Conservation (phyloP, 2,113 vertebrate species). For the Psilopogon haemacephalus region DNA sequence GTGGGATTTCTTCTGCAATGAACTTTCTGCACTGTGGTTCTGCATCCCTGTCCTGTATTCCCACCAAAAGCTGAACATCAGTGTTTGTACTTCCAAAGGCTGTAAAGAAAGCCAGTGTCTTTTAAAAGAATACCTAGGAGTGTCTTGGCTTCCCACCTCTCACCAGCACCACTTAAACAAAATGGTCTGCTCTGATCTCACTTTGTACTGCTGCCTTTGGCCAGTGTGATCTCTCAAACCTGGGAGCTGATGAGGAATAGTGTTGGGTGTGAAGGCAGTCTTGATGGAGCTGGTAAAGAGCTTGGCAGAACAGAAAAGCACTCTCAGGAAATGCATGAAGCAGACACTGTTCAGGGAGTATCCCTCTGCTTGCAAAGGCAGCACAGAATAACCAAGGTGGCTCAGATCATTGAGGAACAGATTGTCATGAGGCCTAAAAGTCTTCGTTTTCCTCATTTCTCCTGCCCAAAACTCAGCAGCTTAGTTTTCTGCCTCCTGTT, state of each 20-base stretch:
- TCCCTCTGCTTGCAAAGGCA: background rate
- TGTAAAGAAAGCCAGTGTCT: background rate
- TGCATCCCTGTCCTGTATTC: background rate
- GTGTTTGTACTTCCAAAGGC: background rate
- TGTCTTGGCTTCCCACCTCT: background rate
- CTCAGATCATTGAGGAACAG: background rate
- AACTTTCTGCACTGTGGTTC: background rate
- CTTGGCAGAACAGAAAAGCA: background rate
- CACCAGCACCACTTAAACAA: background rate
- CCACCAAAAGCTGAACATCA: background rate
- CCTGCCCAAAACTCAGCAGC: background rate
- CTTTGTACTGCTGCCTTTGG: background rate
- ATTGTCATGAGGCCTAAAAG: background rate
- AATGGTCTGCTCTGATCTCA: background rate
- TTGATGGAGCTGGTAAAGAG: background rate
- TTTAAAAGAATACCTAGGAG: background rate
- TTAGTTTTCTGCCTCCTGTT: background rate
- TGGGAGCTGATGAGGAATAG: background rate
- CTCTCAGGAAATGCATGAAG: background rate
- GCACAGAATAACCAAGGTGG: background rate
- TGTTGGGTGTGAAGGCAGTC: background rate
- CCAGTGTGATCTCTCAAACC: background rate
- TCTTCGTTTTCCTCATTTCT: no score
- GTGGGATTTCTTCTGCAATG: conserved; percentile 65
- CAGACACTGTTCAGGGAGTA: background rate